Base-by-base conservation (phyloP, 2,113 vertebrate genomes). In the Myotis brandtii region DNA sequence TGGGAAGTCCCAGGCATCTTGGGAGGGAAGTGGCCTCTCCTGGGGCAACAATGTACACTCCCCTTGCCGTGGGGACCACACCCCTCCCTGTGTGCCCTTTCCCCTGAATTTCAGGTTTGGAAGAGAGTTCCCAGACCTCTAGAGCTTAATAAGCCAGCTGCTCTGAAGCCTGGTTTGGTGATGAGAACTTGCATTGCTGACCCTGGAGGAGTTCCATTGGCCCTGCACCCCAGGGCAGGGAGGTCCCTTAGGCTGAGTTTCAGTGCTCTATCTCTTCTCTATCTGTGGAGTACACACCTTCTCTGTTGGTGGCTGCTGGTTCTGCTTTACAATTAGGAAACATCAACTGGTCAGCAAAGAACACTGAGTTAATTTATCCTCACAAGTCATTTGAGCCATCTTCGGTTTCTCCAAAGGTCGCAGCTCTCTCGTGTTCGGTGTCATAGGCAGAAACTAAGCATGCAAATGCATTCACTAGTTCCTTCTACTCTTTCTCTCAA, bases 391-490 rank as follows among this genome's bases (percentile, higher is more conserved):
- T 93, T 88, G 69, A 94, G 70, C 80, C 77, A 75, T 90, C 59
- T 86, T 80, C 76, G 79, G 90, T 91, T 97, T 97, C 94, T 95
- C 27, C 62, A 95, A 52, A 90, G 84, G 67, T 92, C 92, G 96
- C 72, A 95, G 54, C 88, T 94, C 89, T 96, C 94, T 96, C 89
- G 54, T 89, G 91, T 80, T 96, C 20, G 75, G 67, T 67, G 64
- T 95, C 88, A 59, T 32, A 56, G 69, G 76, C 91, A 98, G 96
- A 97, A 95, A 97, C 89, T 72, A 43, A 92, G 46, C 62, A 91
- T 96, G 90, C 81, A 96, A 96, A 77, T 82, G 21, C 48, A 76
- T 40, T 72, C 67, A 30, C 40, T 85, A 32, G 66, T 96, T 93
- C 56, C 85, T 83, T 95, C 40, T 37, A 83, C 89, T 48, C 62